phyloP scores from a whole-genome alignment of 2,888 invertebrate species.

The Chorisops tibialis region DNA sequence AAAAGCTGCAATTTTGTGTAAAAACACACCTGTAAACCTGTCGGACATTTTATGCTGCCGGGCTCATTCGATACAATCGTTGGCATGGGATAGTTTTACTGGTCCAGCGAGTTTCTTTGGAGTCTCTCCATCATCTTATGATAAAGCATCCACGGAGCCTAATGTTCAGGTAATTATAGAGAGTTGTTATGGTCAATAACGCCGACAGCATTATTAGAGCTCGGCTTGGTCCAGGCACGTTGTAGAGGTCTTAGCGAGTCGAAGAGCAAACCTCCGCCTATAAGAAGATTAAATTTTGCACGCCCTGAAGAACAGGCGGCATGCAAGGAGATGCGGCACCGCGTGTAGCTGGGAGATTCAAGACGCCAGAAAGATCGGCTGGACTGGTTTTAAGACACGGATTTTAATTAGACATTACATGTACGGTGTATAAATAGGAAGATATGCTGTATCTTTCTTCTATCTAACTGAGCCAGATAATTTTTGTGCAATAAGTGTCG shows the following conservation, averaged over 20 bases:
- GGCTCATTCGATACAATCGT: background rate
- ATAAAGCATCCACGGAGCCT: background rate
- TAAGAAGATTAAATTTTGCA: background rate
- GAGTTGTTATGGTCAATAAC: constrained; percentile 6
- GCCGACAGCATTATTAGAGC: constrained; percentile 5
- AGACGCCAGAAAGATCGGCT: too few species aligned
- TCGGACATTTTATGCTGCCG: background rate
- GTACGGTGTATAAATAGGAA: too few species aligned
- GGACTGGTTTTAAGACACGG: too few species aligned
- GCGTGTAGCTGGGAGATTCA: too few species aligned
- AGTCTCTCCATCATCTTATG: background rate
- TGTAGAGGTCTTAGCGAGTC: background rate
- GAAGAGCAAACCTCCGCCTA: background rate
- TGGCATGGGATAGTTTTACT: background rate
- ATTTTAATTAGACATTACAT: too few species aligned
- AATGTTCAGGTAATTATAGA: constrained; percentile 13
- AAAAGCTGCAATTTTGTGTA: background rate
- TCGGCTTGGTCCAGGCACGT: background rate
- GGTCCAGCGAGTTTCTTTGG: background rate
- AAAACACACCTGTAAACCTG: constrained; percentile 14
- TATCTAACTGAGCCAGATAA: too few species aligned
- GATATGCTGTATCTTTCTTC: too few species aligned
- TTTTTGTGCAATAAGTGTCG: too few species aligned
- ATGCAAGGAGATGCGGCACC: too few species aligned
- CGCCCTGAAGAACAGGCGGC: background rate